Percentiles rank a stretch among this genome's conserved stretches.
Evolutionary conservation across 2,113 vertebrate genomes (phyloP).

Genomic region (Piaya cayana): DNA sequence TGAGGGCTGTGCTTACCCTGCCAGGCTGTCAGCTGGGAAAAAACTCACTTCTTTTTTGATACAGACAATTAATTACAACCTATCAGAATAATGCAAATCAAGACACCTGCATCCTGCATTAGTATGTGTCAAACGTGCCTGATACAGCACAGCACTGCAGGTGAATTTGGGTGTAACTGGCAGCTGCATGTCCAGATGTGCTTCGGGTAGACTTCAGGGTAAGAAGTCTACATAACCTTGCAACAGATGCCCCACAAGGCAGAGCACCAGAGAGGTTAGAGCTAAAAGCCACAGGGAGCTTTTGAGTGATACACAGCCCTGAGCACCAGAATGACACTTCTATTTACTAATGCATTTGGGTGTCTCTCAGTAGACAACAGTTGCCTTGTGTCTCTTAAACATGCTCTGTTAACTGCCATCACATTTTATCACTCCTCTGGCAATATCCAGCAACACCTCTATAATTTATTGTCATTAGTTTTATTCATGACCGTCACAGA

Average conservation of each 20-base stretch:
- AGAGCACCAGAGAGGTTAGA: background rate
- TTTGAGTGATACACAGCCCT: background rate
- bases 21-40: background rate
- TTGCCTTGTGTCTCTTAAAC: slow-evolving; percentile 25
- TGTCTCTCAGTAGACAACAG: background rate
- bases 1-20: background rate
- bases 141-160: background rate
- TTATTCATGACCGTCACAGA: slow-evolving; percentile 32
- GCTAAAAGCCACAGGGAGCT: background rate
- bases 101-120: background rate
- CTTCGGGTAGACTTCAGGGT: background rate
- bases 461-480: slow-evolving; percentile 67
- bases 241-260: background rate
- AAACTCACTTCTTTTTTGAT: background rate
- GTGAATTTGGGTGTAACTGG: background rate
- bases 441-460: slow-evolving; percentile 52
- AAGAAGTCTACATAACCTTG: background rate
- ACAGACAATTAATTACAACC: background rate
- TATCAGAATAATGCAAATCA: background rate
- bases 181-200: background rate
- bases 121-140: background rate
- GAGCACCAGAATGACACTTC: background rate
- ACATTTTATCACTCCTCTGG: slow-evolving; percentile 43
- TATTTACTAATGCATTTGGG: background rate
- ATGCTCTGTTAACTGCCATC: slow-evolving; percentile 52